These are phyloP conservation scores for Pediacus dermestoides DNA, from an alignment of 2,888 invertebrate species.

Conservation along the genomic window DNA sequence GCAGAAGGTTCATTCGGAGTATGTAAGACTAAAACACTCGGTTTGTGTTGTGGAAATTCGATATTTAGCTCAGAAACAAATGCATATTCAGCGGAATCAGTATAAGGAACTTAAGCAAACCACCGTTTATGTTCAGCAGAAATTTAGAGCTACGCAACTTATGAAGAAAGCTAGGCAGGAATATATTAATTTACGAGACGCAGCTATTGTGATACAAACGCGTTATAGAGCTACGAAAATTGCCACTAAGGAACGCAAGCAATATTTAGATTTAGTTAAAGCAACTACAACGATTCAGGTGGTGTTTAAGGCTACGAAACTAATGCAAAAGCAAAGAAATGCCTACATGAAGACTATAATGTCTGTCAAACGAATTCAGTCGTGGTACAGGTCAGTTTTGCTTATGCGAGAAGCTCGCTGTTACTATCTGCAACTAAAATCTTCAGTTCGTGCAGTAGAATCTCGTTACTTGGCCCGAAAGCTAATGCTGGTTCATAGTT, in stretches of 20 bases:
- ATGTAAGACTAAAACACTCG: too few relatives aligned
- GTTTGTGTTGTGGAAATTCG: background rate
- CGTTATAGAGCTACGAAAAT: constrained; percentile 50
- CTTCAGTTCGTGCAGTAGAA: constrained; percentile 48
- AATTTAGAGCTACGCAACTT: constrained; percentile 38
- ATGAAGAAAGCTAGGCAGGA: constrained; percentile 35
- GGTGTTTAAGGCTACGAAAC: constrained; percentile 39
- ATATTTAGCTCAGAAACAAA: background rate
- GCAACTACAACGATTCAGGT: constrained; percentile 51
- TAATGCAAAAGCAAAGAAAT: constrained; percentile 35
- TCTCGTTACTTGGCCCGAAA: constrained; percentile 48
- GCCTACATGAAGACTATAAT: constrained; percentile 16
- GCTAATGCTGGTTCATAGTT: constrained; percentile 38
- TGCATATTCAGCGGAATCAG: background rate
- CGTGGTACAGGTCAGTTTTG: constrained; percentile 39
- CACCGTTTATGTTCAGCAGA: background rate
- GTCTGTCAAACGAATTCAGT: constrained; percentile 44
- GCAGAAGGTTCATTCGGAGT: too few relatives aligned
- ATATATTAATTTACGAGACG: constrained; percentile 37
- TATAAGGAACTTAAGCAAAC: background rate
- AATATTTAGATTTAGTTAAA: constrained; percentile 47
- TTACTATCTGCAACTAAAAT: constrained; percentile 41
- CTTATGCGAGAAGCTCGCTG: constrained; percentile 38
- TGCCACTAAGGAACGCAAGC: constrained; percentile 45
- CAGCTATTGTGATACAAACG: constrained; percentile 52